A percentile compares a stretch with the other conserved stretches of the same genome.
Conservation (phyloP, 2,113 vertebrate species). For the Parus major region DNA sequence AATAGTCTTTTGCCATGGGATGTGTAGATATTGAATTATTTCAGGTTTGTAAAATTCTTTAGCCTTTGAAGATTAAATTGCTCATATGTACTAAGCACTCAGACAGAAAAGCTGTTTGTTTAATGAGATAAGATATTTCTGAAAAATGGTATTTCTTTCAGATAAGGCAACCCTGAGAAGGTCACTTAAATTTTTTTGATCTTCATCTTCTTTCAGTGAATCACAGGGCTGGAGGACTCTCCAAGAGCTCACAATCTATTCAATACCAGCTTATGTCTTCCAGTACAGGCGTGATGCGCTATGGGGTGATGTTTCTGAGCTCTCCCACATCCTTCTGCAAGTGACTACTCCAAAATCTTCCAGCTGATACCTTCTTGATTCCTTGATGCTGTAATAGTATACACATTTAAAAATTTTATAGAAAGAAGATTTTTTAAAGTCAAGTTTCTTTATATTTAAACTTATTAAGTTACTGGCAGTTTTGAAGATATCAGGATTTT, state of each 20-base stretch:
- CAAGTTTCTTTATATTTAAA: neutral
- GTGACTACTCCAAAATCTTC: neutral
- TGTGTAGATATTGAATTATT: neutral
- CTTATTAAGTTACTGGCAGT: neutral
- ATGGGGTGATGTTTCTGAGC: neutral
- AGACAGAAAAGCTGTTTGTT: neutral
- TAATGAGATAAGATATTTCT: neutral
- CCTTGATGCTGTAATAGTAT: neutral
- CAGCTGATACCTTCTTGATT: neutral
- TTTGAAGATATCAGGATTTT: neutral
- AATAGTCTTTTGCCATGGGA: neutral
- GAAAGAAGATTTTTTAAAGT: neutral
- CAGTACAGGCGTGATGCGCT: neutral
- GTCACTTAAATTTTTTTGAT: neutral
- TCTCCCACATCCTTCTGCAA: neutral
- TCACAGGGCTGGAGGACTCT: neutral
- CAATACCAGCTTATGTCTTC: neutral
- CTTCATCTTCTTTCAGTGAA: neutral
- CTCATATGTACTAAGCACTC: neutral
- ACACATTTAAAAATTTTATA: neutral
- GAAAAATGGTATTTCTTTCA: neutral
- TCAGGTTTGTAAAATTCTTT: neutral
- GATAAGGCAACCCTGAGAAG: neutral
- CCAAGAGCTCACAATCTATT: neutral
- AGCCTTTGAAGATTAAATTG: neutral